Conservation (phyloP, 2,113 vertebrate species). For the Accipiter virgatus region DNA sequence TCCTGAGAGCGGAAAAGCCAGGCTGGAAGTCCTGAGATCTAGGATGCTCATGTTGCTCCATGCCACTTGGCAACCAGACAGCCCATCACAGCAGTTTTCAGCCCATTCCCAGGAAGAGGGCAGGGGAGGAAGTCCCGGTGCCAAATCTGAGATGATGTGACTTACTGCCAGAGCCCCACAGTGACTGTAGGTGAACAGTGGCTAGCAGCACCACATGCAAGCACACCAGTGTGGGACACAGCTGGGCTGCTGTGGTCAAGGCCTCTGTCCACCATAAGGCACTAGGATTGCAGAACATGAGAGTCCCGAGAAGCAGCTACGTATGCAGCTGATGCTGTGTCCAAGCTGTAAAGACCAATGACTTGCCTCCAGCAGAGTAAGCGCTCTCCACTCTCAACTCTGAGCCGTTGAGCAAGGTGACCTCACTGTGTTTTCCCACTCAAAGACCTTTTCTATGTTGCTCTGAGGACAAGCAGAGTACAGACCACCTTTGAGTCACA, state of each 20-base stretch:
- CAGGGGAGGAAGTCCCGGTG: not conserved
- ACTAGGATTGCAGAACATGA: not conserved
- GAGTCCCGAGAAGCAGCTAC: rapidly evolving
- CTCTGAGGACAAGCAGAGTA: not conserved
- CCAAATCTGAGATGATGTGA: not conserved
- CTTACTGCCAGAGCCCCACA: not conserved
- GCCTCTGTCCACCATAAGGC: not conserved
- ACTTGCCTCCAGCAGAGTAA: not conserved
- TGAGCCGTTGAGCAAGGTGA: not conserved
- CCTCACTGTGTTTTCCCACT: not conserved
- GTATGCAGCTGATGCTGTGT: not conserved
- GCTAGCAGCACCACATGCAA: not conserved
- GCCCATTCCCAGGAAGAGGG: not conserved
- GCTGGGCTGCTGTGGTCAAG: not conserved
- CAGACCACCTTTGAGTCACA: not conserved
- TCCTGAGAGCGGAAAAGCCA: not conserved
- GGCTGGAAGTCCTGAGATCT: not conserved
- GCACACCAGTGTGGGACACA: not conserved
- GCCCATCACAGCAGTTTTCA: not conserved
- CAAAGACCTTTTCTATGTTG: not conserved
- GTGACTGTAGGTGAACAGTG: not conserved
- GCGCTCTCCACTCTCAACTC: not conserved
- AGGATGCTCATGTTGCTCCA: not conserved
- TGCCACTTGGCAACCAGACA: not conserved
- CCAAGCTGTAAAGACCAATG: not conserved